A percentile compares a stretch with the other conserved stretches of the same genome.
phyloP scores from a whole-genome alignment of 2,113 vertebrate genomes.

The Ceyx margarethae region DNA sequence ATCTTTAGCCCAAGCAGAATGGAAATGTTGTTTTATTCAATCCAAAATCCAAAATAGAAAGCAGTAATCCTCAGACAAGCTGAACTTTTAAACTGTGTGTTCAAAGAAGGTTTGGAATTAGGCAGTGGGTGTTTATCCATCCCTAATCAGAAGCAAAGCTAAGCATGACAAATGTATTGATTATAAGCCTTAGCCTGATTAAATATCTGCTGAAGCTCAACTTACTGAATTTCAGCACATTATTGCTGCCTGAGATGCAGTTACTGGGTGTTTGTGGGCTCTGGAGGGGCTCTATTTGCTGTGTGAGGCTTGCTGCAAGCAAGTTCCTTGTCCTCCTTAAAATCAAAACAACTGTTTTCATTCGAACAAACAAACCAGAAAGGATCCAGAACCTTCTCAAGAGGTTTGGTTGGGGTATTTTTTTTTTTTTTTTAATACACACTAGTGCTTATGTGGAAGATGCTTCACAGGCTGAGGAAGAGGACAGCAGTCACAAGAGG shows the following conservation, averaged over 20 bases:
- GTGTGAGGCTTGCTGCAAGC: not conserved
- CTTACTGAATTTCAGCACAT: not conserved
- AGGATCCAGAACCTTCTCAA: not conserved
- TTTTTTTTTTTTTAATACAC: not conserved
- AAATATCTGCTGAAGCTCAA: not conserved
- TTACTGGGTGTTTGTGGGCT: not conserved
- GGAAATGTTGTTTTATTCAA: not conserved
- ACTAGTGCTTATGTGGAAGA: not conserved
- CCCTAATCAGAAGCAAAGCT: not conserved
- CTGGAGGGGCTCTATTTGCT: accelerated
- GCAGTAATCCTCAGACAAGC: not conserved
- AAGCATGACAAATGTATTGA: not conserved
- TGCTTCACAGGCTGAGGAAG: not conserved
- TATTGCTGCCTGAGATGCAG: not conserved
- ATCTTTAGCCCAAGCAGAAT: not conserved
- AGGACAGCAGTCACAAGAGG: not conserved
- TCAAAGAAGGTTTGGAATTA: not conserved
- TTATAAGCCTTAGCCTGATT: not conserved
- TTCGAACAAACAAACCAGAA: not conserved
- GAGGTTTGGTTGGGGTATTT: too few species aligned
- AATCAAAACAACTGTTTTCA: not conserved
- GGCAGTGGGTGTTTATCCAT: not conserved
- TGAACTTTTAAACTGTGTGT: not conserved
- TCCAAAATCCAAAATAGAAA: not conserved
- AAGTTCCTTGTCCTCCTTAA: not conserved